A percentile compares a stretch with the other conserved stretches of the same genome.
Evolutionary conservation across 2,113 vertebrate genomes (phyloP).

Genomic region (Odocoileus virginianus): DNA sequence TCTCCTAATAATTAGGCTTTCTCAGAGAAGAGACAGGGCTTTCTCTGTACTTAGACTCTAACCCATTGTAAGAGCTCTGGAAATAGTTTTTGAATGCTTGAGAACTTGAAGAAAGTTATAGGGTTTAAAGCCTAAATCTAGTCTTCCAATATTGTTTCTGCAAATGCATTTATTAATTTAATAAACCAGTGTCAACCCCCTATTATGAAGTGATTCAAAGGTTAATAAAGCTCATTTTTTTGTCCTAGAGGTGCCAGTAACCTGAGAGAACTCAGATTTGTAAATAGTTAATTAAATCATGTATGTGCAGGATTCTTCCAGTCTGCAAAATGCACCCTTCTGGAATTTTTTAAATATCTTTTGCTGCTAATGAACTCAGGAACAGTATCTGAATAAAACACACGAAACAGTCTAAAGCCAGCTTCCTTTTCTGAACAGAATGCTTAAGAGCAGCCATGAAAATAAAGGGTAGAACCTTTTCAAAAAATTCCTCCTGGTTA

Average conservation of each 20-base stretch:
- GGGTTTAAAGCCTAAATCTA: background rate
- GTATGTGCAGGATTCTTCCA: background rate
- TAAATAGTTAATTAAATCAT: constrained; percentile 9
- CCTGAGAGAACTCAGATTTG: background rate
- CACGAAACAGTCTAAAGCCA: constrained; percentile 17
- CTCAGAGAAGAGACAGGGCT: background rate
- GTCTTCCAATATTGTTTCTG: background rate
- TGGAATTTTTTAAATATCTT: background rate
- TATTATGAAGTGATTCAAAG: background rate
- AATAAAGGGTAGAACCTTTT: constrained; percentile 2
- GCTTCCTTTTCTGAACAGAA: background rate
- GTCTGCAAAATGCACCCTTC: constrained; percentile 9
- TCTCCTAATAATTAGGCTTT: background rate
- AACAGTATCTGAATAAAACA: constrained; percentile 30
- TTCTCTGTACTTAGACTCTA: background rate
- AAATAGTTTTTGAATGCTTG: background rate
- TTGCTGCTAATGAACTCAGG: constrained; percentile 5
- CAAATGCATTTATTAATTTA: constrained; percentile 22
- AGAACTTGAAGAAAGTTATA: background rate
- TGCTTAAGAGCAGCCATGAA: constrained; percentile 13
- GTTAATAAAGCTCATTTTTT: background rate
- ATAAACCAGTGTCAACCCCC: background rate
- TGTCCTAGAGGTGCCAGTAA: background rate
- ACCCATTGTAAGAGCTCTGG: background rate
- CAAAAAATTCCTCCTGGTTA: background rate